Conservation (phyloP, 2,113 vertebrate genomes). For the Notarius lentiginosus region DNA sequence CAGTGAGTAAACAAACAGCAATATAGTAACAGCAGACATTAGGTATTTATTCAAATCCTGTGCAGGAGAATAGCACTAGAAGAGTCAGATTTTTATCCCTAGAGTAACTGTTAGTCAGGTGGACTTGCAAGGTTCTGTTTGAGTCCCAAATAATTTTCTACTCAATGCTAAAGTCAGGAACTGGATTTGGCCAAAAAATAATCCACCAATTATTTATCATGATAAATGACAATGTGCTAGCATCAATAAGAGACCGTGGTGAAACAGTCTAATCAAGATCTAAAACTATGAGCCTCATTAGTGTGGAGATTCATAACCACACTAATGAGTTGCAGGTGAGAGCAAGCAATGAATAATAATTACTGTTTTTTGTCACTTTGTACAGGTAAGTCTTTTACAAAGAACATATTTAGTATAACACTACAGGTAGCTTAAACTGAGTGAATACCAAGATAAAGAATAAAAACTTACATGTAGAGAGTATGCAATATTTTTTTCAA, state of each 20-base stretch:
- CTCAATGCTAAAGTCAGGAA: constrained; percentile 70
- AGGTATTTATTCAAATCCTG: neutral
- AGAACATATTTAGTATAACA: constrained; percentile 54
- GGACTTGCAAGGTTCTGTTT: neutral
- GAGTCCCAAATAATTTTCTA: constrained; percentile 2
- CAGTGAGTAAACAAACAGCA: constrained; percentile 13
- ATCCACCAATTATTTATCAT: constrained; percentile 80
- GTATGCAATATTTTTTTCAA: neutral
- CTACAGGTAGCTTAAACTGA: neutral
- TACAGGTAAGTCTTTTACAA: constrained; percentile 63
- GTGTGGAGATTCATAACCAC: constrained; percentile 74
- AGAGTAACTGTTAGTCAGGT: neutral
- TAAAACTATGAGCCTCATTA: constrained; percentile 76
- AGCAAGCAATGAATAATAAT: constrained; percentile 76
- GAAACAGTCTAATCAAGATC: constrained; percentile 78
- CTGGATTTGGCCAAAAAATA: constrained; percentile 74
- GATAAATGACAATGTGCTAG: constrained; percentile 78
- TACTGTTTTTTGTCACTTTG: constrained; percentile 56
- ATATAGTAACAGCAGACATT: neutral
- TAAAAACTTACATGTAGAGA: neutral
- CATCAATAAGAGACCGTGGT: constrained; percentile 77
- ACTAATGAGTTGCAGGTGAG: constrained; percentile 71
- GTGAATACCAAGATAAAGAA: neutral
- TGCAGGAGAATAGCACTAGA: neutral
- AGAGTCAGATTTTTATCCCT: constrained; percentile 4